These are phyloP conservation scores for Drosophila algonquin DNA, from an alignment of 2,888 invertebrate genomes.

Conservation along the genomic window DNA sequence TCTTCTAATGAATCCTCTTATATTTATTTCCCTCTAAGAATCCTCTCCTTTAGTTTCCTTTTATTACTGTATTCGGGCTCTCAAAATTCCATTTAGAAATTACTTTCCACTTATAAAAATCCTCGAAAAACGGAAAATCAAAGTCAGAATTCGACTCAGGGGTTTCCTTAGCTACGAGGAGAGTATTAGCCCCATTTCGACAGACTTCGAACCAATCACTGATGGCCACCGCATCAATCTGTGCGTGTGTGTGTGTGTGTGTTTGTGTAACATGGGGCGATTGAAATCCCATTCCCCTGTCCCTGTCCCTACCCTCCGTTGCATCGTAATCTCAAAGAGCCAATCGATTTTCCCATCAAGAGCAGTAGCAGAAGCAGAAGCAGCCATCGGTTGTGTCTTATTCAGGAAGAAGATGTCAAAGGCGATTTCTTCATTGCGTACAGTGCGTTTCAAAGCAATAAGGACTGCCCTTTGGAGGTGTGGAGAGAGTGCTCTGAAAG, in stretches of 20 bases:
- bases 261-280: constrained; percentile 15
- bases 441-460: constrained; percentile 16
- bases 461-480: not conserved
- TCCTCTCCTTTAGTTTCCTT: too few relatives aligned
- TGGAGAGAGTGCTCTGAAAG: not conserved
- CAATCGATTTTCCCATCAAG: constrained; percentile 36
- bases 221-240: constrained; percentile 22
- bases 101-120: not conserved
- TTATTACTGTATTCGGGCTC: not conserved
- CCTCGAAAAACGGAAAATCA: not conserved
- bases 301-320: not conserved
- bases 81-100: not conserved
- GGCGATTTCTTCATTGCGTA: constrained; percentile 17
- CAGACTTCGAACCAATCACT: constrained; percentile 17
- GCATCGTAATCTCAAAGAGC: constrained; percentile 2
- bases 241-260: not conserved
- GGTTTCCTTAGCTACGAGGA: not conserved
- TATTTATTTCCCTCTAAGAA: too few relatives aligned
- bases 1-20: too few relatives aligned
- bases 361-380: constrained; percentile 7
- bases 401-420: constrained; percentile 26
- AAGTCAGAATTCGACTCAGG: not conserved
- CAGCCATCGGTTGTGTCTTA: constrained; percentile 36
- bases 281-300: constrained; percentile 1
- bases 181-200: constrained; percentile 1